Base-by-base conservation (phyloP, 1,140 invertebrate species). In the Plutomurus gul region DNA sequence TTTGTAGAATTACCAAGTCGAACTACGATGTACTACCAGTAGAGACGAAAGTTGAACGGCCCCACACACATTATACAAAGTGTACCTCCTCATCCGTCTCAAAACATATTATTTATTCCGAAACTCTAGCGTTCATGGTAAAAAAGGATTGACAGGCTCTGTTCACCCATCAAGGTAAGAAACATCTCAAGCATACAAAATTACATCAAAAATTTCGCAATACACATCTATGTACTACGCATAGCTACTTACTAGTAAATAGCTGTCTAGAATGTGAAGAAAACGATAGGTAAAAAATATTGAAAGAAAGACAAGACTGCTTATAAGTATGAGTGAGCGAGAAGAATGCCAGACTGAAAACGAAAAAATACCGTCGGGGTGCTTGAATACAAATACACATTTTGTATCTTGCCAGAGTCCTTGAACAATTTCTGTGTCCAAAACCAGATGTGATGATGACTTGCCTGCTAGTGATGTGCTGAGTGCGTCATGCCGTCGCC, bases 401-500 rank as follows among this genome's bases (percentile, higher is more conserved):
- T 36, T 22, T 56, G 25, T 56, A 27, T 7, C 27, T 65, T n/a
- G n/a, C n/a, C n/a, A n/a, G n/a, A n/a, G n/a, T n/a, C n/a, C 27
- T 33, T 25, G 25, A 33, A 18, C 4, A 65, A 16, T 65, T 65
- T 65, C n/a, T 65, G 16, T 16, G 27, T 16, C 27, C 56, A 16
- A 65, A 33, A 65, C 30, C 36, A 65, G 56, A 65, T 33, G 30
- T 25, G 27, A 33, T 65, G 25, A 33, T n/a, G 56, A 65, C 5
- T 13, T 16, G 27, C n/a, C 27, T 65, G 5, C 11, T 4, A 4
- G 56, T 65, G 56, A 65, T 65, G 56, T 65, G 56, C 18, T 33
- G 56, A 33, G 56, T 65, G 18, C 56, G 56, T 65, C 56, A 65
- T 30, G 56, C 56, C 36, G 56, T 65, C 56, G 36, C 56, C 56